Evolutionary conservation across 2,113 vertebrate species (phyloP).

Genomic region (Pipa parva): DNA sequence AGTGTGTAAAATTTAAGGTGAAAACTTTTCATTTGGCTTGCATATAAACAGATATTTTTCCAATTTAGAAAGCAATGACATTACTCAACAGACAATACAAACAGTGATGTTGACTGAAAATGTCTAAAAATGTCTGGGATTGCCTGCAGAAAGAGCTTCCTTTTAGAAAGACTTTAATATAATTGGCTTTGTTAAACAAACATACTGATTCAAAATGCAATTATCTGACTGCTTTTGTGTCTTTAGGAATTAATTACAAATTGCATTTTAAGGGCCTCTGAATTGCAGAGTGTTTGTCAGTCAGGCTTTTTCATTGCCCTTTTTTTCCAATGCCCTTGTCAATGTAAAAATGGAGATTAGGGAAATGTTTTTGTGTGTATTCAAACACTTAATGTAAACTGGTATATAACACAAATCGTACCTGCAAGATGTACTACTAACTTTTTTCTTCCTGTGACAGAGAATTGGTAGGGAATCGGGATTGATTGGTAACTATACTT

Average conservation of each 20-base stretch:
- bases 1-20: not conserved
- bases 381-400: conserved; percentile 2
- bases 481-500: too few relatives aligned
- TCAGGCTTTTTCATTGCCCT: conserved; percentile 23
- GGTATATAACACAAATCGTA: not conserved
- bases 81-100: not conserved
- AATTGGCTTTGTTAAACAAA: conserved; percentile 33
- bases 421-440: too few relatives aligned
- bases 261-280: conserved; percentile 28
- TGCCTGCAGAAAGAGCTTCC: conserved; percentile 16
- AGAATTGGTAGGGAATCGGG: too few relatives aligned
- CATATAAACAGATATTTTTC: too few relatives aligned
- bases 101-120: not conserved
- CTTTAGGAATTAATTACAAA: conserved; percentile 38
- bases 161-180: conserved; percentile 24
- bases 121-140: conserved; percentile 5
- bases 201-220: conserved; percentile 22
- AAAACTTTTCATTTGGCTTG: not conserved
- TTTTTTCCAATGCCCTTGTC: conserved; percentile 26
- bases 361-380: not conserved
- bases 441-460: too few relatives aligned
- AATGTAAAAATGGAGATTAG: conserved; percentile 24
- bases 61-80: too few relatives aligned
- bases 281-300: conserved; percentile 28
- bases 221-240: conserved; percentile 35